Evolutionary conservation across 2,888 invertebrate genomes (phyloP).

Genomic region (Amphimallon solstitiale): DNA sequence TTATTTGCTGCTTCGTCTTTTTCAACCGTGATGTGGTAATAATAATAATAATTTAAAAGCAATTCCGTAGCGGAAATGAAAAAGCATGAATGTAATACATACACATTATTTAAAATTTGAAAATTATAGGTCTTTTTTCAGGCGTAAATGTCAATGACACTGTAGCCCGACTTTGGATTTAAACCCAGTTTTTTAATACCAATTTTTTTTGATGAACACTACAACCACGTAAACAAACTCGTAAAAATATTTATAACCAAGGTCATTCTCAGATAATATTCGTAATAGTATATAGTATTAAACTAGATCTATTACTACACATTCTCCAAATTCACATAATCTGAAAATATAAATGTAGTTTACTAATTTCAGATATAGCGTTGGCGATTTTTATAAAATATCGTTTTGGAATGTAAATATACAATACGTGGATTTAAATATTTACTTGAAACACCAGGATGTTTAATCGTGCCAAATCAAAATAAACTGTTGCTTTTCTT

Average conservation of each 20-base stretch:
- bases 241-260: conserved; percentile 19
- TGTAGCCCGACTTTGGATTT: background rate
- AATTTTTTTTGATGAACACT: background rate
- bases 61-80: conserved; percentile 4
- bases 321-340: no score
- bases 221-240: background rate
- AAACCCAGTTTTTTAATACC: background rate
- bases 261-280: conserved; percentile 8
- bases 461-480: conserved; percentile 29
- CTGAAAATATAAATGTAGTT: no score
- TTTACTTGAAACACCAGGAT: conserved; percentile 29
- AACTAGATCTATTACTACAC: no score
- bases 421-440: conserved; percentile 3
- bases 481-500: conserved; percentile 29
- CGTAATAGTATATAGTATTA: no score
- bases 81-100: background rate
- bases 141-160: conserved; percentile 1
- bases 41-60: conserved; percentile 12
- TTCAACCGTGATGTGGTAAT: background rate
- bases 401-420: conserved; percentile 10
- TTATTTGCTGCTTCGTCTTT: conserved; percentile 17
- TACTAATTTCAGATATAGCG: no score
- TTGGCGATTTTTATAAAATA: background rate
- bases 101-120: no score
- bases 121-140: background rate